A percentile compares a stretch with the other conserved stretches of the same genome.
Conservation (phyloP, 2,888 invertebrate genomes). For the Chouioia cunea region DNA sequence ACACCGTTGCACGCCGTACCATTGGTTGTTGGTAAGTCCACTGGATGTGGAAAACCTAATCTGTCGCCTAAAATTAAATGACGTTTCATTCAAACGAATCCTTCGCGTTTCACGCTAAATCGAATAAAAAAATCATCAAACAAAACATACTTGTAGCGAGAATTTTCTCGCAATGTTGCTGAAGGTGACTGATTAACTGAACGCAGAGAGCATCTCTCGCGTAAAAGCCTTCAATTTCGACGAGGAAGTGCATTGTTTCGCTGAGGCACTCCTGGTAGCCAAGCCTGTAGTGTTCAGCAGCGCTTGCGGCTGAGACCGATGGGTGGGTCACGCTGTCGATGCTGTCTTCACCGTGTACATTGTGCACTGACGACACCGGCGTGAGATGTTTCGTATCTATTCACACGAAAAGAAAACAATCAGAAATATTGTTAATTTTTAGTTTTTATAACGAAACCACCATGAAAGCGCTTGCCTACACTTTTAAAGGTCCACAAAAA, state of each 20-base stretch:
- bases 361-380: slow-evolving; percentile 33
- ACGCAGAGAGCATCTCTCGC: slow-evolving; percentile 86
- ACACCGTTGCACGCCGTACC: slow-evolving; percentile 54
- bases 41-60: slow-evolving; percentile 65
- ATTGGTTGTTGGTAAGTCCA: slow-evolving; percentile 51
- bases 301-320: slow-evolving; percentile 52
- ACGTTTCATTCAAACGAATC: neutral
- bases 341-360: slow-evolving; percentile 62
- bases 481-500: too few relatives aligned
- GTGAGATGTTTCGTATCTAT: slow-evolving; percentile 40
- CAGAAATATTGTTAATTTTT: too few relatives aligned
- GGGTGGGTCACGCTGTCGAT: slow-evolving; percentile 54
- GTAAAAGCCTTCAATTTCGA: slow-evolving; percentile 85
- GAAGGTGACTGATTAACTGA: slow-evolving; percentile 84
- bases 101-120: too few relatives aligned
- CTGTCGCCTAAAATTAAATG: slow-evolving; percentile 60
- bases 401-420: neutral
- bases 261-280: slow-evolving; percentile 94
- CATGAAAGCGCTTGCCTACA: too few relatives aligned
- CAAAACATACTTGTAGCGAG: slow-evolving; percentile 66
- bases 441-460: too few relatives aligned
- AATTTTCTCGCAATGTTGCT: slow-evolving; percentile 83
- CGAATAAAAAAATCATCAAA: neutral
- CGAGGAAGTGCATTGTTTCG: slow-evolving; percentile 90
- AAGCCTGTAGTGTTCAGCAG: slow-evolving; percentile 76